Base-by-base conservation (phyloP, 2,113 vertebrate genomes). In the Mohoua ochrocephala region DNA sequence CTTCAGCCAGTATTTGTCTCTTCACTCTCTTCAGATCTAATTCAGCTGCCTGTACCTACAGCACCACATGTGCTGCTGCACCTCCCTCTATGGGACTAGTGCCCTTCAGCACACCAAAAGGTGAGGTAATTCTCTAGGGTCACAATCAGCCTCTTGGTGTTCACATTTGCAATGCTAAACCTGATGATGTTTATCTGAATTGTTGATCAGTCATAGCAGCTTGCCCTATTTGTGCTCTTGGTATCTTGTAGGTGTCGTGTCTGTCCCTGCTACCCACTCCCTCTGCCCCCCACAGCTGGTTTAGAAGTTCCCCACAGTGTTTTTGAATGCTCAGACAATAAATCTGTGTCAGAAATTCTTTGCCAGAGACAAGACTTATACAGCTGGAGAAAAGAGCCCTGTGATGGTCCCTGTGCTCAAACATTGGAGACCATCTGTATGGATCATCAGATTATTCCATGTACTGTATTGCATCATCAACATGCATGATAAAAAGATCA, bases 341-440 rank as follows among this genome's bases (percentile, higher is more conserved):
- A 65, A 69, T 50, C 14, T 74, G 22, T 70, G 79, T 89, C 41
- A 68, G 52, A 91, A 92, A 57, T 95, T 13, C 49, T 91, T 80
- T 93, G 24, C 31, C 18, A 84, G 50, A 47, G 33, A 26, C 57
- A 50, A 63, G 33, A 39, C 30, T 47, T 77, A 8, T 26, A 49
- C 8, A 65, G 3, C 24, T 80, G 50, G 41, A 80, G 68, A 65
- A 60, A 50, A 83, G 67, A 77, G 7, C 7, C 15, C 9, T 70
- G 45, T 11, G 6, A 2, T 65, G 15, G 59, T 80, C 15, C 0
- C 0, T 74, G 11, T 67, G 42, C 35, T 57, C 13, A n/a, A 22
- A 64, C 64, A 39, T 37, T 84, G 59, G n/a, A 87, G 60, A 47
- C 21, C 8, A 13, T 54, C 15, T 6, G 1, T 70, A 16, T 28